Evolutionary conservation across 2,888 invertebrate genomes (phyloP).

Genomic region (Allygus modestus): DNA sequence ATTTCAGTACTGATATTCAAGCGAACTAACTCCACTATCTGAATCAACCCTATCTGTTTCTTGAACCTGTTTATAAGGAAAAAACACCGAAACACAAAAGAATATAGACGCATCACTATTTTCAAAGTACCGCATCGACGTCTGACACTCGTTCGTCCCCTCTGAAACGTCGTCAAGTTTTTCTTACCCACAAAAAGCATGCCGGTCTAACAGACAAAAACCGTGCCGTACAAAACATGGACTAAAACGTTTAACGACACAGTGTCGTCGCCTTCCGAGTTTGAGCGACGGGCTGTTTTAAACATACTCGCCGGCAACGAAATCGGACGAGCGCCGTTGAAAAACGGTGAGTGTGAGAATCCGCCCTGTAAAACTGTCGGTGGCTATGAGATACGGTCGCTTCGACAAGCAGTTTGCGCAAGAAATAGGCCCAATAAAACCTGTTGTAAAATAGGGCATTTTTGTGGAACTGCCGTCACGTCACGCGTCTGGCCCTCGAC

Average conservation of each 20-base stretch:
- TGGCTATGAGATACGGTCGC: conserved; percentile 17
- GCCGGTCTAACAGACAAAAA: no score
- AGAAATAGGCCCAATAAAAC: conserved; percentile 20
- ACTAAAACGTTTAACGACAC: not conserved
- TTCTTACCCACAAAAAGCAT: no score
- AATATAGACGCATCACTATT: no score
- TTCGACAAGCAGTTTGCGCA: conserved; percentile 35
- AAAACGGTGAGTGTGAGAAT: not conserved
- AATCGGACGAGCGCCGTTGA: not conserved
- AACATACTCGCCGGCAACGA: not conserved
- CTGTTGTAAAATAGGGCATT: conserved; percentile 25
- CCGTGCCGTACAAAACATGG: not conserved
- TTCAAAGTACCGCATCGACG: no score
- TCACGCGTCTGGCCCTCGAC: not conserved
- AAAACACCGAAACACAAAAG: no score
- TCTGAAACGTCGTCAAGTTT: no score
- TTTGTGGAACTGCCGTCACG: not conserved
- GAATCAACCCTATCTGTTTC: no score
- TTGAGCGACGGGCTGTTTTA: no score
- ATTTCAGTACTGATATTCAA: no score
- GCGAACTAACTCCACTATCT: no score
- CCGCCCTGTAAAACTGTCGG: conserved; percentile 35
- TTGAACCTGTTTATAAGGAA: no score
- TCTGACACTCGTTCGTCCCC: no score
- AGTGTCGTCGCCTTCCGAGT: not conserved